Percentiles rank a stretch among this genome's conserved stretches.
These are phyloP conservation scores for Eupeodes corollae DNA, from an alignment of 1,140 invertebrate genomes.

Conservation along the genomic window DNA sequence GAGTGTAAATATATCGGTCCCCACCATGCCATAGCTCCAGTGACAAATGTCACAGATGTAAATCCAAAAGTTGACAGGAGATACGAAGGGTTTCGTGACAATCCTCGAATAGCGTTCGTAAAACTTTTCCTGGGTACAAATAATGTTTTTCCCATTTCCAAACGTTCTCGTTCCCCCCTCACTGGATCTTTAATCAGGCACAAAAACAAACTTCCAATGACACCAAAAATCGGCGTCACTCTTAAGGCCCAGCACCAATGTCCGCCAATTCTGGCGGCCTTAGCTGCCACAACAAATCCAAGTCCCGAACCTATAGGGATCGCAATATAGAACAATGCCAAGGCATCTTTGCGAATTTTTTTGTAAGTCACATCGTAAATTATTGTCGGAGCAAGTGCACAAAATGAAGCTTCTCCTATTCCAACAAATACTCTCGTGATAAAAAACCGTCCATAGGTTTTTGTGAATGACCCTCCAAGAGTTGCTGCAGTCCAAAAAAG, in stretches of 20 bases:
- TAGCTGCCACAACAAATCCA: conserved; percentile 21
- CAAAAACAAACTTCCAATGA: too few species aligned
- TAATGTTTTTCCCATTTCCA: too few species aligned
- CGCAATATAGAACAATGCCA: conserved; percentile 97
- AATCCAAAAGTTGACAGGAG: conserved; percentile 83
- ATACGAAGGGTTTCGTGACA: conserved; percentile 61
- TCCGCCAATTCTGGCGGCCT: too few species aligned
- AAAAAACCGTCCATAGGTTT: conserved; percentile 64
- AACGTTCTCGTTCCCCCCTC: too few species aligned
- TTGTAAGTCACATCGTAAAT: conserved; percentile 93
- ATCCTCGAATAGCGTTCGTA: too few species aligned
- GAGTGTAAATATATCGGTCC: conserved; percentile 70
- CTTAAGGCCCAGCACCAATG: too few species aligned
- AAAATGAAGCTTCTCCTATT: conserved; percentile 97
- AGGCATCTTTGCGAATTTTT: conserved; percentile 79
- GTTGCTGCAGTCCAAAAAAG: conserved; percentile 89
- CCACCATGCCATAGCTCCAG: conserved; percentile 89
- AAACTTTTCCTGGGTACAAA: too few species aligned
- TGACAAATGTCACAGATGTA: conserved; percentile 88
- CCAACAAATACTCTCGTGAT: conserved; percentile 88
- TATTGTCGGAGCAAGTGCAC: conserved; percentile 96
- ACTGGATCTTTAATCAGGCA: too few species aligned
- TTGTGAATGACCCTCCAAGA: conserved; percentile 79
- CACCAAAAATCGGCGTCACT: too few species aligned
- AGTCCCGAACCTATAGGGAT: conserved; percentile 79